Conservation (phyloP, 2,113 vertebrate genomes). For the Pomatostomus ruficeps region DNA sequence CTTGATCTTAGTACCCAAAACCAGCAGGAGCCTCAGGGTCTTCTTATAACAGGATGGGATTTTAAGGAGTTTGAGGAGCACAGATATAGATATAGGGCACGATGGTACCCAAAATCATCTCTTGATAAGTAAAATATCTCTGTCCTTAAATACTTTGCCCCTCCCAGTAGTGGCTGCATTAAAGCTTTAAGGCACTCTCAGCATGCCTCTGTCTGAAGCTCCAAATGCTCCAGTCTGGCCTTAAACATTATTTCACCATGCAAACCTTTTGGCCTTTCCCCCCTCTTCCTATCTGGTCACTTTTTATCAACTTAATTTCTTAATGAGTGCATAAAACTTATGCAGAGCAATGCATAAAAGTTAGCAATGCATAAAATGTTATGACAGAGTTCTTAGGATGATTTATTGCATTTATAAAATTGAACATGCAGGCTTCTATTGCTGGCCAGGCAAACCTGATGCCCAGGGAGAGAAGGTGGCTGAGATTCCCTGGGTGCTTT, state of each 20-base stretch:
- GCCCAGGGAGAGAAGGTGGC: not conserved
- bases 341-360: slow-evolving; percentile 47
- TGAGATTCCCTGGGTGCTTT: not conserved
- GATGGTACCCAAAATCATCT: not conserved
- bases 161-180: not conserved
- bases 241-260: slow-evolving; percentile 13
- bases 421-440: not conserved
- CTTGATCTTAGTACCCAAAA: not conserved
- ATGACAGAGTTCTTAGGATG: not conserved
- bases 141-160: not conserved
- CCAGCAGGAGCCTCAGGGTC: not conserved
- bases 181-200: not conserved
- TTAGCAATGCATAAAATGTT: slow-evolving; percentile 47
- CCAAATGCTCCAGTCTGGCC: not conserved
- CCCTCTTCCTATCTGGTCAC: not conserved
- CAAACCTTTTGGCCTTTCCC: slow-evolving; percentile 21
- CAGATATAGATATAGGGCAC: not conserved
- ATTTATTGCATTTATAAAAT: slow-evolving; percentile 38
- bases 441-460: not conserved
- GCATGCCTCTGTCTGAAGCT: not conserved
- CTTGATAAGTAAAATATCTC: not conserved
- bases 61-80: not conserved
- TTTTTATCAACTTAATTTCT: slow-evolving; percentile 59
- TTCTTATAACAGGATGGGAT: not conserved
- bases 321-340: slow-evolving; percentile 53